Evolutionary conservation across 2,797 vertebrate species (phyloP), one percentile per base, ranked within the genome.

Genomic region (Xenentodon cancila): DNA sequence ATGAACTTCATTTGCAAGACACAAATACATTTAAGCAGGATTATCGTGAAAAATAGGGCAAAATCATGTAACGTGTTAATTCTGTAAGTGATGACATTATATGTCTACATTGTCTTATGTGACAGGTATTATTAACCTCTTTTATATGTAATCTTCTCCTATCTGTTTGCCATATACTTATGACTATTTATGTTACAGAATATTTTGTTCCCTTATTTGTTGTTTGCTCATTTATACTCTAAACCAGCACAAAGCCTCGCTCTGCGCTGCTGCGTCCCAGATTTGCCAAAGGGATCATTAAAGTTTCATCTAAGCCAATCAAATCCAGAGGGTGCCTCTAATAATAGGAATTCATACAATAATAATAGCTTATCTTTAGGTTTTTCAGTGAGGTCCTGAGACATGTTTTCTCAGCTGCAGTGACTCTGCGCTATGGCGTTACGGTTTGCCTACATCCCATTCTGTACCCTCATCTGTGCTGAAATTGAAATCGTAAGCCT

Each of bases 271-370:
- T 60, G 58, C 65, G 52, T 54, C 68, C 59, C 73, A 17, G 20
- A 71, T 54, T 50, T 37, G 47, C 67, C 53, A 53, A 53, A 64
- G 65, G 68, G 64, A 79, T 72, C 53, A 79, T 81, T 84, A 78
- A 79, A 82, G 42, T 77, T 80, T 85, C 61, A 84, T 82, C 68
- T 61, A 42, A 84, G 66, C 69, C 54, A 66, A 87, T 80, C 69
- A 76, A 64, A 76, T 76, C 59, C 25, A 52, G 64, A 73, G 52
- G 47, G 61, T 9, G 30, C 16, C 44, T 0, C 57, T 75, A 72
- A 77, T 81, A 71, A 77, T 61, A 79, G 68, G 48, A 73, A 47
- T 80, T 82, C 65, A 75, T 77, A 53, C 59, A 80, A 64, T 80
- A 73, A 64, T 71, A 66, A 84, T 65, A 58, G 53, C 55, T 66